Percentiles rank a stretch among this genome's conserved stretches.
Conservation (phyloP, 2,888 invertebrate genomes). For the Andrena haemorrhoa region DNA sequence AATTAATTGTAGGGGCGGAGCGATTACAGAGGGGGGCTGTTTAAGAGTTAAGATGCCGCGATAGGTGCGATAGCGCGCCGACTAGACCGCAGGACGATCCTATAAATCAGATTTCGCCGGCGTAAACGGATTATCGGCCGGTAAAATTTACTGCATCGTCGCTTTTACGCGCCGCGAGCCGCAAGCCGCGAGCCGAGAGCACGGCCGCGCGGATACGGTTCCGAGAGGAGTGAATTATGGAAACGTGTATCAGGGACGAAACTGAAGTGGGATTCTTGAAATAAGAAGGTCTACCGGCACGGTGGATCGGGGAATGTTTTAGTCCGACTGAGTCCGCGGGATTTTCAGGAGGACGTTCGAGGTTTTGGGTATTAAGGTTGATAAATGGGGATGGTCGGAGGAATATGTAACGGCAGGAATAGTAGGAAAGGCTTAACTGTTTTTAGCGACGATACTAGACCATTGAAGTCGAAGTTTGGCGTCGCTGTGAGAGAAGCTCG, state of each 20-base stretch:
- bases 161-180: slow-evolving; percentile 29
- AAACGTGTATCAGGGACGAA: slow-evolving; percentile 21
- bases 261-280: not conserved
- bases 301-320: not conserved
- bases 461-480: no score
- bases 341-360: not conserved
- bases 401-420: no score
- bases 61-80: slow-evolving; percentile 49
- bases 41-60: slow-evolving; percentile 53
- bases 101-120: slow-evolving; percentile 63
- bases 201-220: not conserved
- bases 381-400: no score
- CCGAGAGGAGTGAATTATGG: slow-evolving; percentile 18
- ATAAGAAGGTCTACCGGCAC: not conserved
- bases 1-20: slow-evolving; percentile 45
- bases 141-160: slow-evolving; percentile 66
- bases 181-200: not conserved
- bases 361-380: no score
- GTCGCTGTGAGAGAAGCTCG: no score
- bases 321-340: not conserved
- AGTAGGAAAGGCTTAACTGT: no score
- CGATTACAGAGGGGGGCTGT: slow-evolving; percentile 36
- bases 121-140: slow-evolving; percentile 71
- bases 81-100: slow-evolving; percentile 62
- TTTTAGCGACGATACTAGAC: no score